Base-by-base conservation (phyloP, 2,113 vertebrate species). In the Ageneiosus marmoratus region DNA sequence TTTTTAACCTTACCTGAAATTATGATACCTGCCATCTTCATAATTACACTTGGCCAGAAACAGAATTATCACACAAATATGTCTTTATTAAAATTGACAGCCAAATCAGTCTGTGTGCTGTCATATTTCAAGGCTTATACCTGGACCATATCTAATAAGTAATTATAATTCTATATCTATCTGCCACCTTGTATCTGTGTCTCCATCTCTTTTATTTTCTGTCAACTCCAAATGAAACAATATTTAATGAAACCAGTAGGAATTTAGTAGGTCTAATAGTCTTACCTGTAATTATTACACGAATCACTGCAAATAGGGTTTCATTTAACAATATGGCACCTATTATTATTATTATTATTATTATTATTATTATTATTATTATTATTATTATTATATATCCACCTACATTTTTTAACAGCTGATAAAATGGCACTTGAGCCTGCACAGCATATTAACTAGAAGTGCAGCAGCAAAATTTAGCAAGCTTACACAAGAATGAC, bases 81-180 rank as follows among this genome's bases (percentile, higher is more conserved):
- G 44, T 63, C 27, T 79, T 79, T 27, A 48, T 44, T 78, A 27
- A 60, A 44, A 44, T 62, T 62, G 34, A 78, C 55, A 78, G 55
- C 37, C 48, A 78, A 62, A 46, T 78, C 56, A 13, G 56, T 72
- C 56, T 27, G 56, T 46, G 8, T 46, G 77, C 7, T 32, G 46
- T 79, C n/a, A 32, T 63, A 27, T 63, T 48, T 63, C 44, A 63
- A 3, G 18, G 41, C 65, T 44, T 24, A 78, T 60, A 46, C n/a
- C 55, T 13, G 20, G 24, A 46, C 24, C 41, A 62, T 51, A 63
- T 79, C 27, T 46, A 78, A 78, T n/a, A 24, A 27, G 13, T 27
- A 22, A n/a, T 79, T 41, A 63, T 63, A 79, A 48, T 65, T 63
- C 62, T 34, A 32, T 34, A 32, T 63, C 63, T 2, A 34, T 44